These are phyloP conservation scores for Callionymus lyra DNA, from an alignment of 2,113 vertebrate species.

Conservation along the genomic window DNA sequence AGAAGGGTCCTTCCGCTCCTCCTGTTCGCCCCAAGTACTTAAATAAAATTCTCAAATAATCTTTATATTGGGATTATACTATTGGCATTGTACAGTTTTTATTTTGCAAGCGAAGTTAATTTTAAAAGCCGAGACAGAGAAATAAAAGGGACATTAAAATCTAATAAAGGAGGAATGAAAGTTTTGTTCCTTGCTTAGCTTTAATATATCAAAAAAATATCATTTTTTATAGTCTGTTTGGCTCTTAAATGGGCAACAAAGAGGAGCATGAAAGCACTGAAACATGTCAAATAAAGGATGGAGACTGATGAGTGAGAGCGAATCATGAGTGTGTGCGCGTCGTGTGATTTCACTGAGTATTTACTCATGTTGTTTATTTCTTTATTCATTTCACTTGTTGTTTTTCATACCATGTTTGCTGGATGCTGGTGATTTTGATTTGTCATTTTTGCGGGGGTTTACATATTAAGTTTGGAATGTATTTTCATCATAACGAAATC, in stretches of 20 bases:
- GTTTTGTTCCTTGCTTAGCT: neutral
- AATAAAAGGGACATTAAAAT: neutral
- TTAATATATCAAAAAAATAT: neutral
- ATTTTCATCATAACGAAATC: no score
- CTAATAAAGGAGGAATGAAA: constrained; percentile 2
- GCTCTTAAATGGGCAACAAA: constrained; percentile 12
- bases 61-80: no score
- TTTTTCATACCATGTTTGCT: constrained; percentile 26
- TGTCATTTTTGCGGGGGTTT: constrained; percentile 13
- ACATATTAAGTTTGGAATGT: constrained; percentile 11
- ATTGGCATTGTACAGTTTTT: no score
- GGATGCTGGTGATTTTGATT: constrained; percentile 13
- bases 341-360: constrained; percentile 49
- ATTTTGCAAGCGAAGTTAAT: no score
- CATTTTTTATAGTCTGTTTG: no score
- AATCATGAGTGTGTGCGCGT: constrained; percentile 24
- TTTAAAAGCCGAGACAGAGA: constrained; percentile 1
- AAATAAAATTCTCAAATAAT: no score
- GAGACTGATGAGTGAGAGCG: constrained; percentile 8
- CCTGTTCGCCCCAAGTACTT: constrained; percentile 16
- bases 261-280: constrained; percentile 3
- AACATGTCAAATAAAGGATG: neutral
- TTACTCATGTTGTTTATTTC: constrained; percentile 34
- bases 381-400: constrained; percentile 11
- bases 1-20: constrained; percentile 21